Base-by-base conservation (phyloP, 2,888 invertebrate species). In the Phalangium opilio region DNA sequence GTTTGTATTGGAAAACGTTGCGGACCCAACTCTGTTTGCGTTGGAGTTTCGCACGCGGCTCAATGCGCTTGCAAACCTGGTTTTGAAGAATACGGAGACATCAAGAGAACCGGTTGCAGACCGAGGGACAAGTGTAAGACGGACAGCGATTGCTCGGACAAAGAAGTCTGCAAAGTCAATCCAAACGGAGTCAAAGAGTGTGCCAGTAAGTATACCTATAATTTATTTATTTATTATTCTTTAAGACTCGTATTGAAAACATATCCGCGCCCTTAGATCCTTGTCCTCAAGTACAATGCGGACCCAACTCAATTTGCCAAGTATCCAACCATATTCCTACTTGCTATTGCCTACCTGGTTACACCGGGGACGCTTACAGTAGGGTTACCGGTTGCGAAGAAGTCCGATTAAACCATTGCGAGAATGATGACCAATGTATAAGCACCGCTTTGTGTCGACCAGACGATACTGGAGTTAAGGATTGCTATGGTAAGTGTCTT, bases 41-140 rank as follows among this genome's bases (percentile, higher is more conserved):
- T 86, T 67, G 79, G 84, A 0, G 83, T 86, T 54, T 79, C 83
- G 58, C 89, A 89, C 63, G 83, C 81, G 0, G 83, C 84, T 8
- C 83, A 83, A 81, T 90, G 90, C 63, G 77, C 83, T 56, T 90
- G 90, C 61, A 79, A 82, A 39, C 75, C 78, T 50, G 86, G 86
- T 15, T 79, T 78, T 63, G 49, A 46, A 39, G 90, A 89, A 18
- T 81, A 83, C 66, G 86, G 89, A 0, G 79, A 78, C 55, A 83
- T 89, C 64, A 70, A 84, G 20, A 74, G 75, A 52, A 69, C 74
- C 5, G 89, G 89, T 2, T 89, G 89, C 60, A 47, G 47, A 45
- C 53, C 82, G 49, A 84, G 83, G 63, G 79, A 83, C 55, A 75
- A 81, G 52, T 90, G 89, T 61, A 75, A 80, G 3, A 78, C 75